Percentiles rank a stretch among this genome's conserved stretches.
Conservation (phyloP, 2,797 vertebrate genomes). For the Rhincodon typus region DNA sequence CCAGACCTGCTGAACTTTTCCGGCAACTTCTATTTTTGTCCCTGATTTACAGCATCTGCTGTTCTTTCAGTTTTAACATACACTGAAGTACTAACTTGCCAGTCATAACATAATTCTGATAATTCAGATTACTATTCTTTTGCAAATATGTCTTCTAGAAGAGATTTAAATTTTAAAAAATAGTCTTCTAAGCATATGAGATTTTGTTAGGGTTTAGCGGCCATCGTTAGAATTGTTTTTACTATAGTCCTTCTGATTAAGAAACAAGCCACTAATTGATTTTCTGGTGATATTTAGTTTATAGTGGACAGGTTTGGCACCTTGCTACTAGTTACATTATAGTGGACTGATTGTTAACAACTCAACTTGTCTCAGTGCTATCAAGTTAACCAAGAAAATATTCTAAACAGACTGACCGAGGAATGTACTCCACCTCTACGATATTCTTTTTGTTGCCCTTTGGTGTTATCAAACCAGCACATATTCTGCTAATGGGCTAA, state of each 20-base stretch:
- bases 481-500: not conserved
- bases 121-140: not conserved
- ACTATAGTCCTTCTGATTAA: not conserved
- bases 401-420: not conserved
- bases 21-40: too few species aligned
- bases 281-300: not conserved
- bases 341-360: not conserved
- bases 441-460: not conserved
- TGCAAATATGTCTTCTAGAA: not conserved
- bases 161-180: not conserved
- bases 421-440: not conserved
- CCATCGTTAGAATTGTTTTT: not conserved
- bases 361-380: not conserved
- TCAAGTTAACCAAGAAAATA: not conserved
- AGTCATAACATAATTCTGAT: not conserved
- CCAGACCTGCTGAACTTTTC: too few species aligned
- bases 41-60: too few species aligned
- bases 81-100: not conserved
- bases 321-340: slow-evolving; percentile 1
- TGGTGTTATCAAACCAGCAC: not conserved
- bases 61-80: not conserved
- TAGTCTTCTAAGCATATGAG: not conserved
- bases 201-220: not conserved
- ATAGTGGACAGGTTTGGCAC: not conserved
- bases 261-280: not conserved